Evolutionary conservation across 2,113 vertebrate genomes (phyloP).

Genomic region (Falcunculus frontatus): DNA sequence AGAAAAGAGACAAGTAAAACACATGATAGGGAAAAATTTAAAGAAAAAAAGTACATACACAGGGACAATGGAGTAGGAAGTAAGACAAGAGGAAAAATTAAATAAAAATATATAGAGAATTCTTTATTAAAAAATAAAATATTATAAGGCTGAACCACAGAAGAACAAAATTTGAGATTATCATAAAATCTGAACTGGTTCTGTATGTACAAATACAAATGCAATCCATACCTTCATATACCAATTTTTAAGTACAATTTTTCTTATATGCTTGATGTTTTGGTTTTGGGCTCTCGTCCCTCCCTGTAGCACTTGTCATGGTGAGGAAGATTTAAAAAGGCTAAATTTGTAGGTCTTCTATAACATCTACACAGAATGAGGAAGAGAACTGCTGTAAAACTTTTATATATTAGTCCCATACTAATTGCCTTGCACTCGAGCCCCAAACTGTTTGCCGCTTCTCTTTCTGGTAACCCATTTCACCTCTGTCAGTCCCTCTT

Average conservation of each 20-base stretch:
- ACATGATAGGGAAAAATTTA: accelerated
- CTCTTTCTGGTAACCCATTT: neutral
- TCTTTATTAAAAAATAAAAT: neutral
- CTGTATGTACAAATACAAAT: neutral
- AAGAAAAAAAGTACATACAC: neutral
- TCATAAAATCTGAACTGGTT: neutral
- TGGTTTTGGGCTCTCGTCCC: neutral
- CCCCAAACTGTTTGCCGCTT: neutral
- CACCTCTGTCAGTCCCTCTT: neutral
- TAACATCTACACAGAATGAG: neutral
- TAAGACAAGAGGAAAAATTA: neutral
- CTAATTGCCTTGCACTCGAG: neutral
- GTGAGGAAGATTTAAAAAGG: neutral
- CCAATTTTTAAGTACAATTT: neutral
- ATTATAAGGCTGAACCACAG: neutral
- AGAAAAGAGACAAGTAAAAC: neutral
- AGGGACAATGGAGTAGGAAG: neutral
- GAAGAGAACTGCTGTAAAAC: neutral
- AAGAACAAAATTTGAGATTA: neutral
- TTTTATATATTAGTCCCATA: neutral
- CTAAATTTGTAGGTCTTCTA: neutral
- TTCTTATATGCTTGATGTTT: neutral
- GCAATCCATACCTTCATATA: neutral
- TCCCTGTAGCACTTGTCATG: neutral
- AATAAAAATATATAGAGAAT: neutral